Evolutionary conservation across 2,888 invertebrate genomes (phyloP), one percentile per base, ranked within the genome.

Genomic region (Pedicia rivosa): DNA sequence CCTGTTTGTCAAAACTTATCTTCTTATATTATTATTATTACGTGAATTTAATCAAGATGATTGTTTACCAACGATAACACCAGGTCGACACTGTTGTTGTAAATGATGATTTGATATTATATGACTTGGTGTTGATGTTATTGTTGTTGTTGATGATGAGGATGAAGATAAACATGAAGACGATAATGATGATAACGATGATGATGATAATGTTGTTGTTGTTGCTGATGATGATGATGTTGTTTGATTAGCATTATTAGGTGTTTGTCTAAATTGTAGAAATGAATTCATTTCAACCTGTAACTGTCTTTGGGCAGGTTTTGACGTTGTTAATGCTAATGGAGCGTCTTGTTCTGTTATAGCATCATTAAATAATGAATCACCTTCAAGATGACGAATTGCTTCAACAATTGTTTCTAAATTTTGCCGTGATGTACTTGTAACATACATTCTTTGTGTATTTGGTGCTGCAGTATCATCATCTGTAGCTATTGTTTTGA

Each of bases 401-500:
- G 98, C 98, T 61, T 97, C 95, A 26, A 97, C 92, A 47, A 98
- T 95, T 10, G 95, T 95, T 63, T 97, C 94, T 50, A 98, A 69
- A 61, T 94, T 95, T 59, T 92, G 90, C 38, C 91, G 77, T 43
- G 90, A 88, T 39, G 46, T 46, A 46, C 74, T 76, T 12, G 75
- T 71, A 35, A 71, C 57, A 49, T 69, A 72, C 37, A 72, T 55
- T 44, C 71, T 62, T 14, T 19, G 5, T 15, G 22, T 29, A 19
- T 37, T 27, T n/a, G 14, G 20, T 20, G 16, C 26, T 17, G 38
- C n/a, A 26, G 30, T 30, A 12, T 55, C 49, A 13, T 57, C 50
- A 41, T 59, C 60, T 3, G 54, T 41, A 40, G 56, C 57, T 4
- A 57, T 54, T 43, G 55, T 54, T n/a, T n/a, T n/a, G 10, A 57